Conservation (phyloP, 2,797 vertebrate genomes). For the Hybognathus amarus region DNA sequence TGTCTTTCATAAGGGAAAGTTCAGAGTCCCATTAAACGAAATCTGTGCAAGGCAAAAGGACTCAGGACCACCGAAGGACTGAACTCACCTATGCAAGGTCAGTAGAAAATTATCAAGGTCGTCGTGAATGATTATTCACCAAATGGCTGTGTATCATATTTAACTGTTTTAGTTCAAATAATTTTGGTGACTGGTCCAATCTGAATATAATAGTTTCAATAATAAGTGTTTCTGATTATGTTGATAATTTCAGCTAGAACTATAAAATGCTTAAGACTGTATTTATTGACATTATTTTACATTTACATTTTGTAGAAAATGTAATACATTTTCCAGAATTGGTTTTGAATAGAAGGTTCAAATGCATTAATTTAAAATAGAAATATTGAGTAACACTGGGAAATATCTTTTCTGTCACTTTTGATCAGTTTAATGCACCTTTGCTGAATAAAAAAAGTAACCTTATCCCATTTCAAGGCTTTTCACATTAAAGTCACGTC, state of each 20-base stretch:
- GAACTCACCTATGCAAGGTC: conserved; percentile 16
- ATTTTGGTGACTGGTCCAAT: background rate
- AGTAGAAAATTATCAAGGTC: conserved; percentile 10
- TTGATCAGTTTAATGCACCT: background rate
- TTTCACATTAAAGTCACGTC: background rate
- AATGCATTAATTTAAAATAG: background rate
- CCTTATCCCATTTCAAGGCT: background rate
- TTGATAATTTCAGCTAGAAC: background rate
- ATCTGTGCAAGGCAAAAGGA: conserved; percentile 7
- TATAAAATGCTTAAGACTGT: background rate
- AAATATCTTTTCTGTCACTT: background rate
- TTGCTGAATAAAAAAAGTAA: background rate
- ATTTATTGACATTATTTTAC: background rate
- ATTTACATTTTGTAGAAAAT: background rate
- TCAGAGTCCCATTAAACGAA: conserved; percentile 24
- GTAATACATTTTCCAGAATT: background rate
- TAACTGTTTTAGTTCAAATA: background rate
- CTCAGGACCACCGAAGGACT: background rate
- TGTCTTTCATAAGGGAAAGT: conserved; percentile 22
- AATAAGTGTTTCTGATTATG: conserved; percentile 2
- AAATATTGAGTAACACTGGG: background rate
- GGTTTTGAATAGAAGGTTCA: background rate
- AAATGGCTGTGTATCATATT: background rate
- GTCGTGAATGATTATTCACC: background rate
- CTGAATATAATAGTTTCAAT: background rate